Evolutionary conservation across 2,113 vertebrate genomes (phyloP).

Genomic region (Phoxinus phoxinus): DNA sequence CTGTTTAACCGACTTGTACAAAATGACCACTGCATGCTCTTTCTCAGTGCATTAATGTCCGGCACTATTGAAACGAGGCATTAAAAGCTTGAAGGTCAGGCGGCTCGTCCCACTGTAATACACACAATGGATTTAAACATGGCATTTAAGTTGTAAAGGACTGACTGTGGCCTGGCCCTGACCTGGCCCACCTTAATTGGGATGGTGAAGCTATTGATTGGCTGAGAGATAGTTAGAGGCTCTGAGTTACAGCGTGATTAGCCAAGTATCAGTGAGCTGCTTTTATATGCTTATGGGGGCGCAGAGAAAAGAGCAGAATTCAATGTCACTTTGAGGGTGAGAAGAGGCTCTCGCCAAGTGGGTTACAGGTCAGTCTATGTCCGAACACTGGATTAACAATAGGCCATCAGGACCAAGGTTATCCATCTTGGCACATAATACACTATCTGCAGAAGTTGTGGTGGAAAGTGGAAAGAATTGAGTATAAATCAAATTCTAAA

Average conservation of each 20-base stretch:
- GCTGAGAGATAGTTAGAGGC: conserved; percentile 67
- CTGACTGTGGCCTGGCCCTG: conserved; percentile 76
- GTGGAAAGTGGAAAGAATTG: neutral
- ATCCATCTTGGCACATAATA: neutral
- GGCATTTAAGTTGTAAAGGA: conserved; percentile 80
- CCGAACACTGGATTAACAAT: too few relatives aligned
- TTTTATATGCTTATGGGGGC: conserved; percentile 69
- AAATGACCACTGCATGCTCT: conserved; percentile 39
- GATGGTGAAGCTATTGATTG: conserved; percentile 80
- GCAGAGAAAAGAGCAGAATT: conserved; percentile 59
- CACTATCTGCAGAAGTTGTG: too few relatives aligned
- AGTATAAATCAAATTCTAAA: too few relatives aligned
- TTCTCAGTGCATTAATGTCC: conserved; percentile 68
- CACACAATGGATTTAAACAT: conserved; percentile 72
- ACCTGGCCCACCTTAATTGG: conserved; percentile 80
- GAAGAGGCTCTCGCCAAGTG: conserved; percentile 7
- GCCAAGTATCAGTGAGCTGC: conserved; percentile 53
- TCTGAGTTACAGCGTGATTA: conserved; percentile 79
- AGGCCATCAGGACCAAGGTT: neutral
- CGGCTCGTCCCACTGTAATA: conserved; percentile 63
- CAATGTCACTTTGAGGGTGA: conserved; percentile 71
- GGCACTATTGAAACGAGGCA: conserved; percentile 68
- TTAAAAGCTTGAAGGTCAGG: conserved; percentile 77
- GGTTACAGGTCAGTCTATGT: neutral
- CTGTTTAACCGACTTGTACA: conserved; percentile 27